Base-by-base conservation (phyloP, 1,140 invertebrate genomes). In the Dermatophagoides farinae region DNA sequence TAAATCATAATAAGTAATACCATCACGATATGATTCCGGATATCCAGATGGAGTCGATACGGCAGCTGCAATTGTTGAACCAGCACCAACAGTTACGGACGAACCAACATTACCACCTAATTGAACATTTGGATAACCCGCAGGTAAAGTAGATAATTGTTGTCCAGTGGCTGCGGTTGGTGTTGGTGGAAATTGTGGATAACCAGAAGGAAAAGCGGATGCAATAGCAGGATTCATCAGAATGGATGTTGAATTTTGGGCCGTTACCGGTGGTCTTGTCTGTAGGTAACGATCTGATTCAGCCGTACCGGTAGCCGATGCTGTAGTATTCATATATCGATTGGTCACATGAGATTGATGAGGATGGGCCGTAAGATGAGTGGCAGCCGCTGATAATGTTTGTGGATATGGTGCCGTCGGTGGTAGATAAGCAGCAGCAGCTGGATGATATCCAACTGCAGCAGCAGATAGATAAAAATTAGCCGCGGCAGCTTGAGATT, bases 1-100 rank as follows among this genome's bases (percentile, higher is more conserved):
- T 66, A 65, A 75, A 69, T 65, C 77, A 71, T 68, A 79, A 71
- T 79, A 80, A 39, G 77, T 79, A 37, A 74, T 71, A n/a, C 78
- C 78, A 43, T 76, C 77, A 62, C 77, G 75, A 61, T 74, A 78
- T 14, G 78, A 65, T 64, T 79, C 78, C 9, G 57, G 37, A 41
- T 31, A 39, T 6, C 41, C 62, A 40, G 52, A 38, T 20, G 60
- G 50, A 14, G 60, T 43, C 38, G 12, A 14, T n/a, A n/a, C n/a
- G n/a, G n/a, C n/a, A 31, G 31, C 31, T 31, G 31, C 31, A 31
- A 8, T 18, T 25, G 50, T 40, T 40, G 49, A 64, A 22, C 39
- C 60, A 39, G 16, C 4, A 1, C 43, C 43, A 59, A 16, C 2
- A 31, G 44, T 16, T 2, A n/a, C 23, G 38, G 23, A 8, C 14